Percentiles rank a stretch among this genome's conserved stretches.
These are phyloP conservation scores for Galeopterus variegatus DNA, from an alignment of 2,113 vertebrate genomes.

Conservation along the genomic window DNA sequence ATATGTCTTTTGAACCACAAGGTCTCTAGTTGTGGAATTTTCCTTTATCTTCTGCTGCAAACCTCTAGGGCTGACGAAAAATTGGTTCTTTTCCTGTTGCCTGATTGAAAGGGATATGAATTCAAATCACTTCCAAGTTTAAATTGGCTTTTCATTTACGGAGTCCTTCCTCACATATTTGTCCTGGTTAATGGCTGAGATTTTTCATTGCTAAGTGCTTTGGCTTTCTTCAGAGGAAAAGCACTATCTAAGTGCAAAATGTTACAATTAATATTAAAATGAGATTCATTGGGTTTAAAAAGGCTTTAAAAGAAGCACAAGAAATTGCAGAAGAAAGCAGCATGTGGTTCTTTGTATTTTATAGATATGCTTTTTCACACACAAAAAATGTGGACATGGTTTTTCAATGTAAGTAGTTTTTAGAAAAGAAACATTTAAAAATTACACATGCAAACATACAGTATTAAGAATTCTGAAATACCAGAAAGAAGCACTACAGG, in stretches of 20 bases:
- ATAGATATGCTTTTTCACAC: conserved; percentile 61
- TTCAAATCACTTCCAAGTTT: conserved; percentile 74
- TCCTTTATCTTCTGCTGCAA: conserved; percentile 56
- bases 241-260: conserved; percentile 57
- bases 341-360: conserved; percentile 76
- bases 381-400: background rate
- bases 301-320: conserved; percentile 59
- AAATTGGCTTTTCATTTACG: conserved; percentile 76
- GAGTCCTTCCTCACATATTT: conserved; percentile 62
- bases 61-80: conserved; percentile 56
- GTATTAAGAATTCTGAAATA: conserved; percentile 54
- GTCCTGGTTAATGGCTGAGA: conserved; percentile 51
- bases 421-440: conserved; percentile 48
- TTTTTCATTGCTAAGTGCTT: conserved; percentile 70
- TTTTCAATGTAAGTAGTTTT: conserved; percentile 58
- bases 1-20: conserved; percentile 70
- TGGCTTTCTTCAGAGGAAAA: conserved; percentile 67
- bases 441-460: conserved; percentile 33
- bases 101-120: conserved; percentile 73
- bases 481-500: background rate
- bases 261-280: conserved; percentile 82
- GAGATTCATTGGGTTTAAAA: conserved; percentile 61
- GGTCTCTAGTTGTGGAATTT: conserved; percentile 44
- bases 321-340: conserved; percentile 51
- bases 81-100: conserved; percentile 55